Evolutionary conservation across 2,888 invertebrate species (phyloP), one percentile per base, ranked within the genome.

Genomic region (Plagodis pulveraria): DNA sequence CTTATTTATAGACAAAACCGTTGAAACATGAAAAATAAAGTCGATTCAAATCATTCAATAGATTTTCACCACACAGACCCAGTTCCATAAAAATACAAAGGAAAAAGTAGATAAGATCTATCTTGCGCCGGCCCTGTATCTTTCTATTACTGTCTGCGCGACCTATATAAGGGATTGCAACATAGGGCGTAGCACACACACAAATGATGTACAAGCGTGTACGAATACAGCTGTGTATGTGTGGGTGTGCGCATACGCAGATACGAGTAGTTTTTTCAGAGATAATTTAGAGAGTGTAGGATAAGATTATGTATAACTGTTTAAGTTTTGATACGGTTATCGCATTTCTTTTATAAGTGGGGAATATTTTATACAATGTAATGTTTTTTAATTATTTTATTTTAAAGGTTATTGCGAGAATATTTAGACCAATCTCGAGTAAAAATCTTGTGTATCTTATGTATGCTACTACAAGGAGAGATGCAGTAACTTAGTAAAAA

Each of bases 101-200:
- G 40, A 40, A 40, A 40, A 40, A 40, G 43, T 35, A 11, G 22
- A 40, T 46, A 47, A 40, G n/a, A 43, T 54, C 2, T n/a, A 12
- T 51, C 60, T 63, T 35, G 63, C 60, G 65, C 75, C 87, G 83
- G 74, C 84, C 80, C 91, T 88, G 89, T 72, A 7, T 85, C 84
- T 88, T 85, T 91, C 91, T 91, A 91, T 91, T 89, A 91, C 83
- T 86, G 83, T 84, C 83, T 83, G 80, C 77, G 78, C 83, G 91
- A 86, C 91, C 91, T 89, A 91, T 91, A 85, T 91, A 80, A 91
- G 91, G 91, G 89, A 90, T 91, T 91, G 89, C 91, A 87, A 89
- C 91, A 91, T 84, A 86, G 87, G 86, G 86, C 80, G 73, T 40
- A 62, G 58, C 74, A 69, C 83, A 67, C 82, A 81, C 74, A 76